Percentiles rank a stretch among this genome's conserved stretches.
Conservation (phyloP, 2,113 vertebrate species). For the rat (Rattus norvegicus) region DNA sequence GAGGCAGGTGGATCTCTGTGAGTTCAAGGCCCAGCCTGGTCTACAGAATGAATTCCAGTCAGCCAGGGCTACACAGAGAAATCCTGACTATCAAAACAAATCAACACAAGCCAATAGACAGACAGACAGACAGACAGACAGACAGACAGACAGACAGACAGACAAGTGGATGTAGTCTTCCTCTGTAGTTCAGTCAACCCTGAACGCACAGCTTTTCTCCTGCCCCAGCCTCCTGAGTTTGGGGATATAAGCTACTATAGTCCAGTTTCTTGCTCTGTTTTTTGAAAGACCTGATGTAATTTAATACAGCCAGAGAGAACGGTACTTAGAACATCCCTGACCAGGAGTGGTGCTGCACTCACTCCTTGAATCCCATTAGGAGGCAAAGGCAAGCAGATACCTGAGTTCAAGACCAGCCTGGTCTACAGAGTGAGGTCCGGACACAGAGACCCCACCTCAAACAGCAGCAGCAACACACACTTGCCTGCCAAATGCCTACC, state of each 20-base stretch:
- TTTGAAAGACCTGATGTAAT: slow-evolving; percentile 24
- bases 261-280: not conserved
- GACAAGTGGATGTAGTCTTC: not conserved
- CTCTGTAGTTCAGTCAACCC: not conserved
- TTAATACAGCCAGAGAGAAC: not conserved
- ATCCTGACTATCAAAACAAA: not conserved
- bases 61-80: not conserved
- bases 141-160: no score
- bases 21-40: no score
- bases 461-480: not conserved
- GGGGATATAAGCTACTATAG: no score
- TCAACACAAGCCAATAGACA: no score
- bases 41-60: not conserved
- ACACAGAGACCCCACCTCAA: not conserved
- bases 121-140: no score
- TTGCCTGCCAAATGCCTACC: not conserved
- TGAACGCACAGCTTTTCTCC: not conserved
- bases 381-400: not conserved
- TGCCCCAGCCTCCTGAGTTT: not conserved
- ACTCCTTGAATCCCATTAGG: not conserved
- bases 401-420: not conserved
- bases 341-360: no score
- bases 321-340: not conserved
- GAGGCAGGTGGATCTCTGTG: not conserved
- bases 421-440: not conserved